These are phyloP conservation scores for Ahaetulla prasina DNA, from an alignment of 2,113 vertebrate species.

Conservation along the genomic window DNA sequence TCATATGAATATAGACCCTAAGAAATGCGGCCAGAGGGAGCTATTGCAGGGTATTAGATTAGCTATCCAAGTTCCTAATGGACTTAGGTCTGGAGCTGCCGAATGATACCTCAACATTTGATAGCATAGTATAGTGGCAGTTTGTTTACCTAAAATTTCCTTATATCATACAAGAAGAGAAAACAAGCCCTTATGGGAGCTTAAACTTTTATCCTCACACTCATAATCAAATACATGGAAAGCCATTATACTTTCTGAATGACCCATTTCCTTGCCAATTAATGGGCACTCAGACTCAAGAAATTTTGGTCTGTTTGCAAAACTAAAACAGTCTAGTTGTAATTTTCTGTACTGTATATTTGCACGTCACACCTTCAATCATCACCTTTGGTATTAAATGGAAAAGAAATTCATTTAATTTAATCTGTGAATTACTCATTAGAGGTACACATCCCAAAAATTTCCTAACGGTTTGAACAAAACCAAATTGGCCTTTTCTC, in stretches of 20 bases:
- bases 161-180: neutral
- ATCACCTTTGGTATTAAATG: neutral
- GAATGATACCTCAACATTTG: neutral
- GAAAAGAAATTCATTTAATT: constrained; percentile 6
- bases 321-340: neutral
- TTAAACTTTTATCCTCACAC: neutral
- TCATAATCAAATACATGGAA: neutral
- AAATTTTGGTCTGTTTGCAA: neutral
- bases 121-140: neutral
- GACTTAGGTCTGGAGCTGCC: neutral
- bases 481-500: neutral
- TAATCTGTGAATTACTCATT: neutral
- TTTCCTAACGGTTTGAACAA: neutral
- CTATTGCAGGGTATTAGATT: neutral
- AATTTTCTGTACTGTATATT: neutral
- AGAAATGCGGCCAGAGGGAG: neutral
- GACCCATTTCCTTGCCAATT: neutral
- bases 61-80: neutral
- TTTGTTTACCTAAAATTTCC: neutral
- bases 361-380: neutral
- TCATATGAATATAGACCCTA: neutral
- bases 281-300: neutral
- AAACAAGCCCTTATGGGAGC: neutral
- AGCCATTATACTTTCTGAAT: neutral
- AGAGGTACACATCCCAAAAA: neutral